Percentiles rank a stretch among this genome's conserved stretches.
These are phyloP conservation scores for Cotesia typhae DNA, from an alignment of 1,140 invertebrate genomes.

Conservation along the genomic window DNA sequence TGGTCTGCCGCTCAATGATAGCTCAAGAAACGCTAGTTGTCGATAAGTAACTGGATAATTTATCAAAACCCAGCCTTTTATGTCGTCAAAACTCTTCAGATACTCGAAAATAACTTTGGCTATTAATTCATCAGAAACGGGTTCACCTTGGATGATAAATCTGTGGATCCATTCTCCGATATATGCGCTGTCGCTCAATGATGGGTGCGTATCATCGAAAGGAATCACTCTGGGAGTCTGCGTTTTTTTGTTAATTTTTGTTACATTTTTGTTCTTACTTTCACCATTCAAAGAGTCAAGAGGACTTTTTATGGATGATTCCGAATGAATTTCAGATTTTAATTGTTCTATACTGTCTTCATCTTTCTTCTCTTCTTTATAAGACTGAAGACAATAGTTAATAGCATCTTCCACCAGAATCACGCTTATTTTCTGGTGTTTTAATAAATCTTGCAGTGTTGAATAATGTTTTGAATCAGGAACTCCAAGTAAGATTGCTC, in stretches of 20 bases:
- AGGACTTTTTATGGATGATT: neutral
- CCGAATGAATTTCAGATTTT: constrained; percentile 36
- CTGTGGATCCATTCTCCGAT: constrained; percentile 69
- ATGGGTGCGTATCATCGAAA: constrained; percentile 63
- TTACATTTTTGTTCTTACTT: constrained; percentile 4
- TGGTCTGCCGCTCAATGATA: constrained; percentile 58
- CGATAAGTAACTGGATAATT: constrained; percentile 70
- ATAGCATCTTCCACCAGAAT: constrained; percentile 67
- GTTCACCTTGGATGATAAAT: constrained; percentile 64
- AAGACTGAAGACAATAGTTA: constrained; percentile 67
- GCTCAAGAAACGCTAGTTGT: constrained; percentile 69
- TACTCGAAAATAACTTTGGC: constrained; percentile 70
- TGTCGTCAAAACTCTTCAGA: constrained; percentile 63
- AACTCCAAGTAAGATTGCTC: constrained; percentile 66
- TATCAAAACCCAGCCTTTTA: constrained; percentile 70
- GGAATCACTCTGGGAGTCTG: constrained; percentile 70
- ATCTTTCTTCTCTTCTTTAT: constrained; percentile 66
- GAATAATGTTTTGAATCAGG: constrained; percentile 57
- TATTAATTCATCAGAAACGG: constrained; percentile 66
- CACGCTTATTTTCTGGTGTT: constrained; percentile 62
- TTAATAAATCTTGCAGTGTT: constrained; percentile 63
- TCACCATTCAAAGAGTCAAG: constrained; percentile 1
- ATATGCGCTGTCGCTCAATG: constrained; percentile 62
- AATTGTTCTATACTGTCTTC: constrained; percentile 59
- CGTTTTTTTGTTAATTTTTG: constrained; percentile 58